Base-by-base conservation (phyloP, 2,888 invertebrate species). In the Endotricha flammealis region DNA sequence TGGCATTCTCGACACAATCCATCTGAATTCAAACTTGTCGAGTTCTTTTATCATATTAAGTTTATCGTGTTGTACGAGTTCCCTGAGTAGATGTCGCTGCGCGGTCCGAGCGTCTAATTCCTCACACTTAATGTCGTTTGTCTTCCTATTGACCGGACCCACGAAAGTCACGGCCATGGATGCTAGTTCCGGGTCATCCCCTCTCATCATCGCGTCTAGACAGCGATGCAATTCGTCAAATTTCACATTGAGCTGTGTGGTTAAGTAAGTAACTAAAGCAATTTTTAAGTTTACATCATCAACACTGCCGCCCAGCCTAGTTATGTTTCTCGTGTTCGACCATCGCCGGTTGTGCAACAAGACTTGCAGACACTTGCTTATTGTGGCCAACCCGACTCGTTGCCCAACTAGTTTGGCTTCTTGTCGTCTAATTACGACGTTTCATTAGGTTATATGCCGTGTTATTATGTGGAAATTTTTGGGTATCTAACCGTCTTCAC, bases 251-350 rank as follows among this genome's bases (percentile, higher is more conserved):
- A 70, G 69, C 61, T 67, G 58, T 57, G 66, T 53, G 69, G 78
- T 80, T 81, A 81, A 81, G 81, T 82, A 81, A 80, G 79, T 81
- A 79, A 81, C 64, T 81, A 82, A 81, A 78, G 81, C 82, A 85
- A 82, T 86, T 86, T 85, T 85, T 80, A 75, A 76, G 79, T 85
- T 86, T 86, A 86, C 85, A 77, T 86, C 85, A 86, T 64, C 80
- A 67, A 53, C 65, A 54, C 62, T 64, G 72, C 75, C 68, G 75
- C 72, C 76, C 80, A 82, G 85, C 83, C 85, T 80, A 83, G 85
- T 85, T 83, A 79, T 80, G 78, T 81, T 82, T 83, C 85, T 82
- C 83, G 83, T 77, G 80, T 77, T 79, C 83, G 78, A 68, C 83
- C 78, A 81, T 79, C 78, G 69, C 63, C 57, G 65, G 77, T 85